Evolutionary conservation across 2,888 invertebrate species (phyloP), one percentile per base, ranked within the genome.

Genomic region (Mimumesa dahlbomi): DNA sequence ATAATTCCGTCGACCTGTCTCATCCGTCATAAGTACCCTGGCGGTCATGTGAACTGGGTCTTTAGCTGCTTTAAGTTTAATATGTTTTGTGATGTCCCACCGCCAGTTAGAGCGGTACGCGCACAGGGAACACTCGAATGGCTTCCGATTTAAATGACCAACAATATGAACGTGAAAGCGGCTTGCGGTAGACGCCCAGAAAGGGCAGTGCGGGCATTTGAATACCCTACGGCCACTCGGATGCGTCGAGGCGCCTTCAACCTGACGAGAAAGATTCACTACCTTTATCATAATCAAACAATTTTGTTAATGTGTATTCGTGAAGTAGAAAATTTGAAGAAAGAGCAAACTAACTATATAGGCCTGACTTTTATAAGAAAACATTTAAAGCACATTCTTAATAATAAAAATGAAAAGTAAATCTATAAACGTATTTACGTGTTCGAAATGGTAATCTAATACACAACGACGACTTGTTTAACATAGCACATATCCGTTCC

Each of bases 1-100:
- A 88, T 97, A 97, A 90, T 97, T 97, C 77, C 97, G 92, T 73
- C 96, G 92, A 6, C 97, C 97, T 36, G 96, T 96, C 90, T 97
- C 96, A 87, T 97, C 97, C 50, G 96, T 97, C 94, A 97, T 95
- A 59, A 97, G 91, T 43, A 97, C 96, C 89, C 94, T 94, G 50
- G 95, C 95, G 71, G 92, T 93, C 82, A 93, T 93, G 89, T 97
- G 97, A 49, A 93, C 94, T 52, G 94, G 94, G 90, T 96, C 97
- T 73, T 96, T 92, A 18, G 95, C 95, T 5, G 95, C 95, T 91
- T 97, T 97, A 82, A 97, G 91, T 84, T 96, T 95, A 75, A 98
- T 97, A 89, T 98, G 98, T 89, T 98, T 97, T 21, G 97, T 96
- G 68, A 98, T 97, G 90, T 98, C 98, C 96, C 97, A 98, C 75